Evolutionary conservation across 2,888 invertebrate genomes (phyloP), one percentile per base, ranked within the genome.

Genomic region (Dasypogon diadema): DNA sequence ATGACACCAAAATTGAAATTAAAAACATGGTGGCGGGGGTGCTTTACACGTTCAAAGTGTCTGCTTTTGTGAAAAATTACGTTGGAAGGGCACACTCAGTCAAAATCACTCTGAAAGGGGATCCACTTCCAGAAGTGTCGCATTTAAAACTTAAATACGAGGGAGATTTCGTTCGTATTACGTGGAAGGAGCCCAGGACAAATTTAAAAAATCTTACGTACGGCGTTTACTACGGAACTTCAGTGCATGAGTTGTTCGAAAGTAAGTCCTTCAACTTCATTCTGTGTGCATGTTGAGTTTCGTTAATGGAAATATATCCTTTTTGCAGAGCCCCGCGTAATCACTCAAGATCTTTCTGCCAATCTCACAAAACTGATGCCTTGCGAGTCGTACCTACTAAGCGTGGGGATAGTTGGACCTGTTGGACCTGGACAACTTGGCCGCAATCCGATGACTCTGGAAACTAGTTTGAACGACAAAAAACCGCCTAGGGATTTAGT

Each of bases 351-450:
- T 72, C 86, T 89, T 1, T 88, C 88, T 8, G 86, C 89, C 2
- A 85, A 88, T 0, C 86, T 95, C 8, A 87, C 88, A 2, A 87
- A 90, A 54, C 83, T 95, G 79, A 89, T 91, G 79, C 89, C 93
- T 1, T 96, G 95, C 80, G 92, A 93, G 82, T 88, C 88, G 1
- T 95, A 95, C 83, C 84, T 91, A 73, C 91, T 95, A 83, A 89
- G 90, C 2, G 91, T 94, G 2, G 92, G 92, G 0, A 84, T 92
- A 1, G 83, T 91, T 10, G 89, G 89, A 0, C 91, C 92, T 0
- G 83, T 87, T 30, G 93, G 93, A 0, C 84, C 87, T n/a, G 92
- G 92, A 4, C 93, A 92, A 1, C 84, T 93, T 54, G 86, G 88
- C 0, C 86, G 87, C 30, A 85, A 85, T 34, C 87, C 89, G 0